These are phyloP conservation scores for Monopterus albus DNA, from an alignment of 2,113 vertebrate genomes.

Conservation along the genomic window DNA sequence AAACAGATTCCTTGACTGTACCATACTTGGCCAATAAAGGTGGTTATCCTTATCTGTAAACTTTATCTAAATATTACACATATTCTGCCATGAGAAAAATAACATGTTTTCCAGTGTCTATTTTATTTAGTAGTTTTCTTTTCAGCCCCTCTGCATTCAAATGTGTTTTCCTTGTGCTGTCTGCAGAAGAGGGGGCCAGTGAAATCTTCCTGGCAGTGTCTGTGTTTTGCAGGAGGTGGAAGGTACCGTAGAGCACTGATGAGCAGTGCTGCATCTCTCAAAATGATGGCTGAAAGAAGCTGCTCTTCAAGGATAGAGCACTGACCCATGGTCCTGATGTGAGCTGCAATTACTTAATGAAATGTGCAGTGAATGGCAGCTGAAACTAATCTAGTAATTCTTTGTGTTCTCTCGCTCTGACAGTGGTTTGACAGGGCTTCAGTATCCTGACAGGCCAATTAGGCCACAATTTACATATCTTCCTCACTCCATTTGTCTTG, in stretches of 20 bases:
- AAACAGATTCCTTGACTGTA: no score
- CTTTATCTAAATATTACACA: no score
- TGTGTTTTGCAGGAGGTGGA: conserved; percentile 26
- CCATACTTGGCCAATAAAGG: no score
- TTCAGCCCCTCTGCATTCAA: not conserved
- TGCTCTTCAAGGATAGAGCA: conserved; percentile 49
- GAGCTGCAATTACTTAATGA: conserved; percentile 68
- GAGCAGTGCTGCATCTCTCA: conserved; percentile 7
- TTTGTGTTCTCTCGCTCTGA: conserved; percentile 54
- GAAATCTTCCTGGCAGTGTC: not conserved
- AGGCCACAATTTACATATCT: conserved; percentile 83
- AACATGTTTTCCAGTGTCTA: conserved; percentile 5
- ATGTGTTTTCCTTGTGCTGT: not conserved
- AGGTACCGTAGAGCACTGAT: not conserved
- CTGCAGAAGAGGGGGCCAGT: conserved; percentile 20
- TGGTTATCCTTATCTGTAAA: no score
- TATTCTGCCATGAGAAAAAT: no score
- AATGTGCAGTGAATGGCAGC: conserved; percentile 71
- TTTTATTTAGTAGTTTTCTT: conserved; percentile 6
- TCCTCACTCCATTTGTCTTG: conserved; percentile 74
- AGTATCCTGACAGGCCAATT: conserved; percentile 81
- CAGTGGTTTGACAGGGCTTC: conserved; percentile 67
- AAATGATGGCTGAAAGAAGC: conserved; percentile 38
- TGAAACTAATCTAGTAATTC: conserved; percentile 71
- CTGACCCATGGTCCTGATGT: conserved; percentile 62